phyloP scores from a whole-genome alignment of 1,140 invertebrate genomes.

The Drosophila saltans region DNA sequence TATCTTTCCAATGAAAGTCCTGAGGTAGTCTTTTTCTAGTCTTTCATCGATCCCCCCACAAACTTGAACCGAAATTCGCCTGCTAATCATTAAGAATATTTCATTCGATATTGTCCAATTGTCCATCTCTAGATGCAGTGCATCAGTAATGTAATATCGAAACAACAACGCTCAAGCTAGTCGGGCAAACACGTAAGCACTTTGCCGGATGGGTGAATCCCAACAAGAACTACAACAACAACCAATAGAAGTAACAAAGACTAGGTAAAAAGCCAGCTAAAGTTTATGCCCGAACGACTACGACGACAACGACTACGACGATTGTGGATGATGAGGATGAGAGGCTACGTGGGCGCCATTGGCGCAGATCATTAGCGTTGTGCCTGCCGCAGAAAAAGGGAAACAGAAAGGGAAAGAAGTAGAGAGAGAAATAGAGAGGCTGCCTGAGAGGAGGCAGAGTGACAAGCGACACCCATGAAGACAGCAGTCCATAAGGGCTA shows the following conservation, averaged over 20 bases:
- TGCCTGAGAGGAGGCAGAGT: slow-evolving; percentile 2
- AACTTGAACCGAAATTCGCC: too few species aligned
- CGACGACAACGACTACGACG: slow-evolving; percentile 16
- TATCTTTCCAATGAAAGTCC: too few species aligned
- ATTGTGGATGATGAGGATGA: slow-evolving; percentile 24
- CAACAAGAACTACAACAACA: slow-evolving; percentile 1
- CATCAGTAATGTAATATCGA: background rate
- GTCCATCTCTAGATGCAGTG: slow-evolving; percentile 6
- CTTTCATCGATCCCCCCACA: too few species aligned
- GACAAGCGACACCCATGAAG: slow-evolving; percentile 41
- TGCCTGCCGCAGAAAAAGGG: slow-evolving; percentile 34
- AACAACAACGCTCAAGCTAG: background rate
- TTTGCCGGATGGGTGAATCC: slow-evolving; percentile 20
- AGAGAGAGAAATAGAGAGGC: background rate
- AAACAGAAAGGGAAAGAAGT: background rate
- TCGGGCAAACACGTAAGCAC: slow-evolving; percentile 38
- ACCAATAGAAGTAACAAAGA: slow-evolving; percentile 6
- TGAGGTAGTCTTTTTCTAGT: too few species aligned
- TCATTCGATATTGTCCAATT: slow-evolving; percentile 22
- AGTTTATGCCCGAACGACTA: slow-evolving; percentile 26
- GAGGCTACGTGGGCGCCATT: slow-evolving; percentile 64
- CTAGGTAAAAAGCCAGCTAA: slow-evolving; percentile 29
- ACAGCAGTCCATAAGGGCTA: slow-evolving; percentile 40
- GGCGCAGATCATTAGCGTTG: slow-evolving; percentile 69
- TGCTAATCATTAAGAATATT: background rate